A percentile compares a stretch with the other conserved stretches of the same genome.
These are phyloP conservation scores for Epinephelus moara DNA, from an alignment of 2,113 vertebrate genomes.

Conservation along the genomic window DNA sequence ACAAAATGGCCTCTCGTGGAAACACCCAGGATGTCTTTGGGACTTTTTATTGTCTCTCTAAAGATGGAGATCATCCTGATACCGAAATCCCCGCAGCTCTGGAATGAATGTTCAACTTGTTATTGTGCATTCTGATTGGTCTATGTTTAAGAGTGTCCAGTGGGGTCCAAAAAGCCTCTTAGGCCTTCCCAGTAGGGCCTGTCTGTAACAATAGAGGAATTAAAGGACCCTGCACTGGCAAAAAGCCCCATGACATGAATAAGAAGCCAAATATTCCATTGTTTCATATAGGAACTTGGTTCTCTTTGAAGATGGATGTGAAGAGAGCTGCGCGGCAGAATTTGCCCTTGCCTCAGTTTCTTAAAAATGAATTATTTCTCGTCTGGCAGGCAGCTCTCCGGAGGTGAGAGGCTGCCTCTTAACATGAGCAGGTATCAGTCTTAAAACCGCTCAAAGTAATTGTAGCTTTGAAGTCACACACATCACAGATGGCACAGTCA, in stretches of 20 bases:
- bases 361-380: constrained; percentile 81
- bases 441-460: constrained; percentile 85
- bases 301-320: constrained; percentile 81
- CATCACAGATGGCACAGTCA: constrained; percentile 81
- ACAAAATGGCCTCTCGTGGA: constrained; percentile 80
- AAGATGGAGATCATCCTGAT: constrained; percentile 76
- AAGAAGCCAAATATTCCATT: constrained; percentile 78
- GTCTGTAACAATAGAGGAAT: constrained; percentile 79
- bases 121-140: constrained; percentile 77
- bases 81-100: constrained; percentile 68
- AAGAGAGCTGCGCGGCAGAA: constrained; percentile 72
- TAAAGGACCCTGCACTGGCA: constrained; percentile 65
- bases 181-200: constrained; percentile 69
- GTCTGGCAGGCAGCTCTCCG: constrained; percentile 81
- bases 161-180: constrained; percentile 80
- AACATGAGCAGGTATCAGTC: constrained; percentile 84
- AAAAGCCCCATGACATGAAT: constrained; percentile 70
- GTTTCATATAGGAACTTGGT: constrained; percentile 80
- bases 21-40: constrained; percentile 65
- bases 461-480: constrained; percentile 84
- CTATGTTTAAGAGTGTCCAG: constrained; percentile 74
- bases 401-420: constrained; percentile 81
- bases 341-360: constrained; percentile 78
- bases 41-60: constrained; percentile 70
- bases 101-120: constrained; percentile 71